phyloP scores from a whole-genome alignment of 2,113 vertebrate species.

The Corvus hawaiiensis region DNA sequence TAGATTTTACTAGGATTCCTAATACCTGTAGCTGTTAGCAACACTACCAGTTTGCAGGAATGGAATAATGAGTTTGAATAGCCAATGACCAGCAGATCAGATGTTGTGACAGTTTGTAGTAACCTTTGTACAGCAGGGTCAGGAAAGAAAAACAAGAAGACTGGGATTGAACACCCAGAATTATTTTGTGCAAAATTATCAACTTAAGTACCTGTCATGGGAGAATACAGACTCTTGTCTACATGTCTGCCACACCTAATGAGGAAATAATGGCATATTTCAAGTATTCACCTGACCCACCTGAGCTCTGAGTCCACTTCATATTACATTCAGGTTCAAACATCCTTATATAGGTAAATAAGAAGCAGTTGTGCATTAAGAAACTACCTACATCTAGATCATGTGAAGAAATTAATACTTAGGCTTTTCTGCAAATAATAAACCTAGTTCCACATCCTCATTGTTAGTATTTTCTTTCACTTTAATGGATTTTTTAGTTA shows the following conservation, averaged over 20 bases:
- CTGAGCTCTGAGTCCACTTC: not conserved
- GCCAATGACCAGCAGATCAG: not conserved
- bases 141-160: not conserved
- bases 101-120: not conserved
- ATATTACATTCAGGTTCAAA: not conserved
- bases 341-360: not conserved
- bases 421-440: not conserved
- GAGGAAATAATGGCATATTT: not conserved
- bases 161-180: not conserved
- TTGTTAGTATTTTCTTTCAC: not conserved
- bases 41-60: not conserved
- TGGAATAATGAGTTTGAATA: not conserved
- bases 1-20: not conserved
- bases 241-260: not conserved
- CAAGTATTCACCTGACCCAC: not conserved
- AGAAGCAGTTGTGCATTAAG: not conserved
- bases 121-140: not conserved
- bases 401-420: not conserved
- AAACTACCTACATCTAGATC: not conserved
- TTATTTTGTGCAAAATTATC: not conserved
- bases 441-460: not conserved
- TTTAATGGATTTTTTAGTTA: not conserved
- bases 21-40: not conserved
- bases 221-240: not conserved
- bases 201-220: not conserved